phyloP scores from a whole-genome alignment of 2,888 invertebrate species.

The Epirrita christyi region DNA sequence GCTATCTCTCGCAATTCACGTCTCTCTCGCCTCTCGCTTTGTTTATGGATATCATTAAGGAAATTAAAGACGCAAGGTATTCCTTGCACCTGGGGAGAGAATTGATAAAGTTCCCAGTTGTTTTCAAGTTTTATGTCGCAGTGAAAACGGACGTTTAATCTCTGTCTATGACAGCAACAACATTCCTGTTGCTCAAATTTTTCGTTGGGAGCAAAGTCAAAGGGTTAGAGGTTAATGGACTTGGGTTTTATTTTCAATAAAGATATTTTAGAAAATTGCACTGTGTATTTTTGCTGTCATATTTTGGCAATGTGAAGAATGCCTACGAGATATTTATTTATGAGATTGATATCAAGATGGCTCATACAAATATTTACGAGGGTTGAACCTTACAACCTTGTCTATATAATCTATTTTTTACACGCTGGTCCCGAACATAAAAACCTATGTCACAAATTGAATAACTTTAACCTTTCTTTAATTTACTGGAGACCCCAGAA shows the following conservation, averaged over 20 bases:
- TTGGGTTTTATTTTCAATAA: no score
- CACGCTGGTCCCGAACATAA: constrained; percentile 1
- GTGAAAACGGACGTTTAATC: constrained; percentile 24
- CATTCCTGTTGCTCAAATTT: constrained; percentile 28
- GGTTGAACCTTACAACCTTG: constrained; percentile 9
- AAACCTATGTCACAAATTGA: constrained; percentile 8
- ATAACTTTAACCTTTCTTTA: constrained; percentile 5
- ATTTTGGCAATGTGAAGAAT: no score
- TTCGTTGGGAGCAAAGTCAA: constrained; percentile 10
- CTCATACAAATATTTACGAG: constrained; percentile 6
- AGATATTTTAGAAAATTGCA: no score
- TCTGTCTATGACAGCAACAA: constrained; percentile 35
- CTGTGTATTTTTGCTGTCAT: no score
- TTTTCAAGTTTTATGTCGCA: constrained; percentile 21
- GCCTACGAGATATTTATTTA: not conserved
- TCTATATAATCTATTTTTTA: constrained; percentile 12
- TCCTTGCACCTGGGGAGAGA: constrained; percentile 31
- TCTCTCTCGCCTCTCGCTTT: constrained; percentile 43
- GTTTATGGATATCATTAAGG: constrained; percentile 58
- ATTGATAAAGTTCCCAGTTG: constrained; percentile 26
- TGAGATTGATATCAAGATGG: constrained; percentile 4
- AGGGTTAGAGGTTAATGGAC: not conserved
- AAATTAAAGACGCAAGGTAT: constrained; percentile 48
- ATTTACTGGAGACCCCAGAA: not conserved
- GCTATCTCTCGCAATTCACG: constrained; percentile 45